A percentile compares a stretch with the other conserved stretches of the same genome.
Conservation (phyloP, 2,113 vertebrate genomes). For the Strigops habroptila region DNA sequence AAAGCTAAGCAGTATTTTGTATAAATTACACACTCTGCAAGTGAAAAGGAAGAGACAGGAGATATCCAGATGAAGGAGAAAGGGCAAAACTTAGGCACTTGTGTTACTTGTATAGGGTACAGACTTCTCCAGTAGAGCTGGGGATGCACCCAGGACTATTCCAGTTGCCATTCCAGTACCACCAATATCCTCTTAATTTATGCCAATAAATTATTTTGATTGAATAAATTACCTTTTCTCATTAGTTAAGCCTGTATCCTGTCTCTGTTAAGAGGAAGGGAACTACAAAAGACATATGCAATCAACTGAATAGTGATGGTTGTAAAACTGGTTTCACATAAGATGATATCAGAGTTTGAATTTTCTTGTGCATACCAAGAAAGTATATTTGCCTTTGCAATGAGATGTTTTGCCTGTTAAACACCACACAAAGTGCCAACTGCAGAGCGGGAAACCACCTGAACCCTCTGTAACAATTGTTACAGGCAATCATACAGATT, state of each 20-base stretch:
- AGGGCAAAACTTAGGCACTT: neutral
- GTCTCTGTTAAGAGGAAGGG: neutral
- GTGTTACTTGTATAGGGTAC: neutral
- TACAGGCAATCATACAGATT: neutral
- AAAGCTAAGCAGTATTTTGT: conserved; percentile 52
- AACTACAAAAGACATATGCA: neutral
- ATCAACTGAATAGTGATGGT: neutral
- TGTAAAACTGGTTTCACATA: conserved; percentile 42
- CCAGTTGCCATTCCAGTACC: neutral
- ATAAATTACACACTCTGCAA: conserved; percentile 36
- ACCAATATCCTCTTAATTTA: neutral
- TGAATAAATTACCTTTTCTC: neutral
- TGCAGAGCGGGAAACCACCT: conserved; percentile 4
- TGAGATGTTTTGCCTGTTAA: conserved; percentile 36
- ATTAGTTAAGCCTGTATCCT: neutral
- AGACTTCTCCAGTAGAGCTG: neutral
- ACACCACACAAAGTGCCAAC: neutral
- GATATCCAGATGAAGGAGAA: neutral
- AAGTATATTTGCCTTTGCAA: conserved; percentile 41
- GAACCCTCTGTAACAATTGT: neutral
- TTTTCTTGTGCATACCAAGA: conserved; percentile 12
- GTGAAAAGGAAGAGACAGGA: conserved; percentile 21
- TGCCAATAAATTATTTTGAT: neutral
- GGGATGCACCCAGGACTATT: neutral
- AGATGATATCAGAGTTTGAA: conserved; percentile 21